Evolutionary conservation across 2,888 invertebrate genomes (phyloP).

Genomic region (Zelleria hepariella): DNA sequence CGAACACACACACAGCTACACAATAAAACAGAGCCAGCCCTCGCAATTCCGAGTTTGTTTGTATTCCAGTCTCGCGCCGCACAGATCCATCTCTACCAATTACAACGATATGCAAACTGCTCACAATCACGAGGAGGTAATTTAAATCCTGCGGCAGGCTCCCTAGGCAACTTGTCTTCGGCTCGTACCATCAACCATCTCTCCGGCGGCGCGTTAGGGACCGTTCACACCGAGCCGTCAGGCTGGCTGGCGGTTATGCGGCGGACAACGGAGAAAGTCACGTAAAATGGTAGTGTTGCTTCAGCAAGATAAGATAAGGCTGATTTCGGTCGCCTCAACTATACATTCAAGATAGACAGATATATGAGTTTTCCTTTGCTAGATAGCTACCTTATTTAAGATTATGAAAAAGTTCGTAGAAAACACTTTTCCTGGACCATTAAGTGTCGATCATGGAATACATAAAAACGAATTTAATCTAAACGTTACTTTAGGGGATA

Average conservation of each 20-base stretch:
- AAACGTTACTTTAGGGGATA: too few relatives aligned
- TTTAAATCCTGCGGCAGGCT: constrained; percentile 27
- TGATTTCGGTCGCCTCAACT: too few relatives aligned
- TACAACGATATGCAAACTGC: constrained; percentile 38
- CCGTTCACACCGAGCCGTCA: neutral
- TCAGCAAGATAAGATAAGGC: too few relatives aligned
- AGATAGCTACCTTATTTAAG: too few relatives aligned
- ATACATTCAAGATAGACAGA: too few relatives aligned
- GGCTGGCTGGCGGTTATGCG: neutral
- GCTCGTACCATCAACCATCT: constrained; percentile 1
- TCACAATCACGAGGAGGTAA: constrained; percentile 34
- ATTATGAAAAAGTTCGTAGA: too few relatives aligned
- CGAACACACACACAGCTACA: neutral
- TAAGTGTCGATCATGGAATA: too few relatives aligned
- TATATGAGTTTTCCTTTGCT: too few relatives aligned
- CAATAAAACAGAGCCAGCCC: neutral
- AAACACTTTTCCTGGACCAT: too few relatives aligned
- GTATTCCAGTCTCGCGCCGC: constrained; percentile 12
- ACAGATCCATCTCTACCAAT: constrained; percentile 32
- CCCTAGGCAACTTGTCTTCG: constrained; percentile 32
- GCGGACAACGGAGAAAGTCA: too few relatives aligned
- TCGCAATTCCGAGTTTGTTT: constrained; percentile 7
- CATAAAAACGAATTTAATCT: too few relatives aligned
- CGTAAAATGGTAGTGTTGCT: too few relatives aligned
- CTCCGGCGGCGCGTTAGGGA: neutral